Evolutionary conservation across 2,888 invertebrate genomes (phyloP).

Genomic region (Graphium colonna): DNA sequence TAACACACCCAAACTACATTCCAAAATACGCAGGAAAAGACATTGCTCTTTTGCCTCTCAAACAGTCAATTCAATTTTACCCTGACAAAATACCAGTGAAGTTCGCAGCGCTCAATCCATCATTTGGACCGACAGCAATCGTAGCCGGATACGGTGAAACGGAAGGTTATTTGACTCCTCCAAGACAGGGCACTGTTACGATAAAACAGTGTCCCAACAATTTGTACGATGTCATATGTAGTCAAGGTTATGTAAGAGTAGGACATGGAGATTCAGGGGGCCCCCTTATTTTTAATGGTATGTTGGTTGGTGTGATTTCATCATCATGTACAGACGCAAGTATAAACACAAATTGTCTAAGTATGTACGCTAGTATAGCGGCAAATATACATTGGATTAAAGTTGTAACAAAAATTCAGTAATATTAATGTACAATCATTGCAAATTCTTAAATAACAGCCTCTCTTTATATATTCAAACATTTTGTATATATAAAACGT

Average conservation of each 20-base stretch:
- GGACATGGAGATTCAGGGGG: constrained; percentile 1
- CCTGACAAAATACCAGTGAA: not conserved
- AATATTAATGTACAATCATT: too few relatives aligned
- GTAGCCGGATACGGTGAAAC: constrained; percentile 2
- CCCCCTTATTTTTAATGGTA: not conserved
- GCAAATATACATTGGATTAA: constrained; percentile 1
- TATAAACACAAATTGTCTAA: not conserved
- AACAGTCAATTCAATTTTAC: not conserved
- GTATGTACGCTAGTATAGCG: not conserved
- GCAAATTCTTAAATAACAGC: too few relatives aligned
- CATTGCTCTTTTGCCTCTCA: not conserved
- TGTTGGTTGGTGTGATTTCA: not conserved
- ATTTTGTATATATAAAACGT: too few relatives aligned
- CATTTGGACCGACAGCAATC: not conserved
- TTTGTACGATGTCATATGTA: not conserved
- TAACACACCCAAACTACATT: not conserved
- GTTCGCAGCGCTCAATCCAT: not conserved
- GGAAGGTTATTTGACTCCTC: not conserved
- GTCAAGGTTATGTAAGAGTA: not conserved
- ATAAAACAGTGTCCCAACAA: not conserved
- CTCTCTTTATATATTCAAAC: too few relatives aligned
- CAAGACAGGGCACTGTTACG: not conserved
- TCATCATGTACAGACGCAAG: too few relatives aligned
- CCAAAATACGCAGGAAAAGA: not conserved
- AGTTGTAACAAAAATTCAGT: too few relatives aligned